Conservation (phyloP, 2,113 vertebrate species). For the Prunella fulvescens region DNA sequence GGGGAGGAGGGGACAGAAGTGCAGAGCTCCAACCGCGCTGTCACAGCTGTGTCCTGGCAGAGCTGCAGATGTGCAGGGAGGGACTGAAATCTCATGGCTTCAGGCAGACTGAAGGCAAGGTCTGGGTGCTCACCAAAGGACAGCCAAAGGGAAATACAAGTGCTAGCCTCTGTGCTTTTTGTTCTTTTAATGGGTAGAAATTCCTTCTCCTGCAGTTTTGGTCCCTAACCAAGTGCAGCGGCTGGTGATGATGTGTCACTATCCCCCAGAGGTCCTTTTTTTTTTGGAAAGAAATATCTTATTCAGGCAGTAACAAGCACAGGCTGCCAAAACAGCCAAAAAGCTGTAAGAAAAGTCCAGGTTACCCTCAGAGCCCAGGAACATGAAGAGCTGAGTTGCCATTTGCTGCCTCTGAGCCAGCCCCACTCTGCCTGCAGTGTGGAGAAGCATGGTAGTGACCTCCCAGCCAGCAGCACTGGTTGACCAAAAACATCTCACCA, state of each 20-base stretch:
- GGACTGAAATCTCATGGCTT: accelerated
- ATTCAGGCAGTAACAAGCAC: background rate
- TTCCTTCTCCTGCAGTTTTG: background rate
- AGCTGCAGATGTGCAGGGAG: background rate
- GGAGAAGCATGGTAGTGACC: background rate
- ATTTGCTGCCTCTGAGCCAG: background rate
- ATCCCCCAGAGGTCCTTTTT: background rate
- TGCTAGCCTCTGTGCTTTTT: background rate
- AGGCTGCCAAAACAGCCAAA: background rate
- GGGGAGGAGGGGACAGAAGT: background rate
- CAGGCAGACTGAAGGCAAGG: background rate
- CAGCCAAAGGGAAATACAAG: background rate
- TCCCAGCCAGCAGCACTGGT: background rate
- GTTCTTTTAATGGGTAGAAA: background rate
- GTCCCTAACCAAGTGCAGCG: background rate
- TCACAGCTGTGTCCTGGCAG: background rate
- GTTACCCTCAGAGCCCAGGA: background rate
- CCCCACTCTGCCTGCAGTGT: accelerated
- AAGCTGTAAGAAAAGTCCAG: background rate
- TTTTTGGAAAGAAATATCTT: background rate
- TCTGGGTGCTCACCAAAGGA: background rate
- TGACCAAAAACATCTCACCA: background rate
- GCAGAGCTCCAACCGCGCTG: accelerated
- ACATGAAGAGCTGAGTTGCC: accelerated
- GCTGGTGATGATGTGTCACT: background rate